Evolutionary conservation across 1,140 invertebrate genomes (phyloP).

Genomic region (Hycleus cichorii): DNA sequence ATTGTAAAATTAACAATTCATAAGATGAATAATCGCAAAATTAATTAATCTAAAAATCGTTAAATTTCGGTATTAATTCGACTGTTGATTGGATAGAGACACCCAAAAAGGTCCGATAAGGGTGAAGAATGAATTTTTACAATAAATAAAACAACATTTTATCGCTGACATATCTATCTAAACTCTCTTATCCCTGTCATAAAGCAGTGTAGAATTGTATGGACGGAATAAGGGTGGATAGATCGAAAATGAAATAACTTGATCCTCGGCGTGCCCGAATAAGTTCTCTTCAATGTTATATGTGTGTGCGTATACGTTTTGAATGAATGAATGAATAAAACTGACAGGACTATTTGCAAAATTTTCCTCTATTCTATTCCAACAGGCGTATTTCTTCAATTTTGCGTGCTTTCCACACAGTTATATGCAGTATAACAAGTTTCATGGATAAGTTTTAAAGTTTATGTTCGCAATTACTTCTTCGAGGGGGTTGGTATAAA

Average conservation of each 20-base stretch:
- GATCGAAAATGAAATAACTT: constrained; percentile 24
- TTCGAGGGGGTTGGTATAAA: constrained; percentile 6
- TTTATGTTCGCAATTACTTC: constrained; percentile 12
- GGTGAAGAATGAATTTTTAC: too few species aligned
- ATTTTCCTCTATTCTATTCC: too few species aligned
- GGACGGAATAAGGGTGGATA: constrained; percentile 12
- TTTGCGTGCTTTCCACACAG: too few species aligned
- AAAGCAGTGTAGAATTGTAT: constrained; percentile 22
- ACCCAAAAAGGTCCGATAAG: too few species aligned
- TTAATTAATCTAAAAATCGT: too few species aligned
- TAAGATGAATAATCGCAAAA: too few species aligned
- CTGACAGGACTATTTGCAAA: too few species aligned
- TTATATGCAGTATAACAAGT: not conserved
- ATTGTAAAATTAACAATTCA: too few species aligned
- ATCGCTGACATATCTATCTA: constrained; percentile 24
- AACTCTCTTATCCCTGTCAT: constrained; percentile 22
- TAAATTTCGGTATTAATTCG: too few species aligned
- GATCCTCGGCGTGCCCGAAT: constrained; percentile 13
- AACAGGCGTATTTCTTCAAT: too few species aligned
- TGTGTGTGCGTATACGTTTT: not conserved
- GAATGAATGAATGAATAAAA: too few species aligned
- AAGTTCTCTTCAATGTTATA: constrained; percentile 5
- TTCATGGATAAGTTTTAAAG: constrained; percentile 9
- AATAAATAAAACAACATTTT: constrained; percentile 16
- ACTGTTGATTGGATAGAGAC: too few species aligned